Base-by-base conservation (phyloP, 2,797 vertebrate genomes). In the Serranus cabrilla region DNA sequence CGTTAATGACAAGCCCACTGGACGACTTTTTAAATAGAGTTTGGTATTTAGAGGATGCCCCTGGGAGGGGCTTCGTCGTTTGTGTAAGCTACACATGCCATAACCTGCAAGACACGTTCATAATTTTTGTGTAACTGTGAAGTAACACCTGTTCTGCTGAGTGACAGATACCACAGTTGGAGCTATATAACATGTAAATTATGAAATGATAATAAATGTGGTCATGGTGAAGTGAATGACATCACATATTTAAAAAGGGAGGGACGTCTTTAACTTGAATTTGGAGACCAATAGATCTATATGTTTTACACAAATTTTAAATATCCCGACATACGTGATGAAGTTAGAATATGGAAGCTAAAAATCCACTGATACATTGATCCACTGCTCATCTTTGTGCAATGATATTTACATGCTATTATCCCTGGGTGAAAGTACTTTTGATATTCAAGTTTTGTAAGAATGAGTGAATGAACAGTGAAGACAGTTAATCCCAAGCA, bases 31-130 rank as follows among this genome's bases (percentile, higher is more conserved):
- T 86, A 79, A 69, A 74, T 68, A 86, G 16, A 39, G n/a, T 34
- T 7, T 34, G 8, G 34, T 39, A 37, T 51, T 31, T 57, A 17
- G 11, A 70, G 69, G 20, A 70, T 49, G 47, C 16, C 64, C 21
- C 34, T 10, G 80, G 90, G 90, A 82, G 90, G 89, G 81, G 86
- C 87, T 52, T 65, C n/a, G 20, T 0, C 7, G 13, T 6, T 1
- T 20, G 7, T n/a, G 5, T 37, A 5, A 50, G 9, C 51, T 58
- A 81, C 66, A 77, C 74, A 65, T 82, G 70, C 27, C 27, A 27
- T 27, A 27, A 27, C 27, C 39, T 7, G 34, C 1, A 9, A 8
- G 5, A 34, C 7, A 34, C 34, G 83, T 74, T 52, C 7, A 70
- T 17, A 77, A 81, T 6, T 18, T 75, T 78, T 80, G 18, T n/a